phyloP scores from a whole-genome alignment of 1,140 invertebrate genomes.

The Polypedilum pembai region DNA sequence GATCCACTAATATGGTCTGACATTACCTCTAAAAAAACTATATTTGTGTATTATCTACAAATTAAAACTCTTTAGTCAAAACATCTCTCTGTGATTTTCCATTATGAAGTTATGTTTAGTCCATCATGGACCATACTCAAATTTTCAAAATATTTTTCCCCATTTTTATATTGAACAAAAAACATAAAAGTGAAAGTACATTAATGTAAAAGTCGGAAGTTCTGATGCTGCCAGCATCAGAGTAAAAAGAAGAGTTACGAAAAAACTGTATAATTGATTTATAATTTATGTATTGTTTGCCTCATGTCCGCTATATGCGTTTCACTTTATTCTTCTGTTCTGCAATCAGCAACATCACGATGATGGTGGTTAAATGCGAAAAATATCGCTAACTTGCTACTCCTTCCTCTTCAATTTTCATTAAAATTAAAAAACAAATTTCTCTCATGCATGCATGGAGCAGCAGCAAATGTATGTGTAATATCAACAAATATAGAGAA shows the following conservation, averaged over 20 bases:
- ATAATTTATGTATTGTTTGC: slow-evolving; percentile 26
- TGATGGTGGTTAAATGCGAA: too few species aligned
- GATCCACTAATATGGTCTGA: too few species aligned
- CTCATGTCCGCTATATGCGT: slow-evolving; percentile 12
- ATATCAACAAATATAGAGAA: slow-evolving; percentile 7
- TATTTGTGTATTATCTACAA: too few species aligned
- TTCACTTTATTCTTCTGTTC: background rate
- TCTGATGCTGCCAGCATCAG: background rate
- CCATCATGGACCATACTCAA: too few species aligned
- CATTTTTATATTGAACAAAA: background rate
- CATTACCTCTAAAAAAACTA: too few species aligned
- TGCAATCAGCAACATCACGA: background rate
- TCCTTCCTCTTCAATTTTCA: background rate
- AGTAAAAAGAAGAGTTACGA: background rate
- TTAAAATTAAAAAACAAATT: background rate
- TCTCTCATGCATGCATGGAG: background rate
- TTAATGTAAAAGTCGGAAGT: slow-evolving; percentile 3
- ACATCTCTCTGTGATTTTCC: too few species aligned
- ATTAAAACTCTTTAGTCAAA: too few species aligned
- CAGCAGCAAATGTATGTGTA: background rate
- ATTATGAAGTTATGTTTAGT: too few species aligned
- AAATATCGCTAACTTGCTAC: background rate
- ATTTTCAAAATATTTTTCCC: too few species aligned
- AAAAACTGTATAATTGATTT: slow-evolving; percentile 24
- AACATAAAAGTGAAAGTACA: slow-evolving; percentile 15